Evolutionary conservation across 1,140 invertebrate genomes (phyloP), one percentile per base, ranked within the genome.

Genomic region (Nymphalis io): DNA sequence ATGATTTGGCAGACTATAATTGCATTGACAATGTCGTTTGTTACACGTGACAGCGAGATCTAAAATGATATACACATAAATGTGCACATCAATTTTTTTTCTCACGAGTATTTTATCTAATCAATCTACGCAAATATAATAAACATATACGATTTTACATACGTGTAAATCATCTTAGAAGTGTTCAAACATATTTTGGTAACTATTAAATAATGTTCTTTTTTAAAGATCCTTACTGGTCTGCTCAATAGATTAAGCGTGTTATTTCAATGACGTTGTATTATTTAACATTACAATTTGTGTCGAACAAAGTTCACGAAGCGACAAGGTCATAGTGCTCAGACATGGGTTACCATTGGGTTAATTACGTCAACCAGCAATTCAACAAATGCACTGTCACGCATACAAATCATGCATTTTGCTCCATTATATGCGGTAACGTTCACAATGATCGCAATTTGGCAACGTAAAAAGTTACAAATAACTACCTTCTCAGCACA

Each of bases 311-410:
- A 5, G 57, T 68, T 18, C 33, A 68, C 60, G 46, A 62, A 44
- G 55, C 70, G 62, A 48, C 72, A 83, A 86, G 83, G 84, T 73
- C 83, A 79, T 71, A 68, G 60, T 48, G 69, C 53, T 59, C 79
- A 63, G 75, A 80, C 76, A 79, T 82, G 70, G 70, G 75, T 74
- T 80, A 78, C 65, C 68, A 76, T 79, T 75, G 78, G 72, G 73
- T 75, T 70, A 78, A 82, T 85, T 81, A 83, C 82, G 75, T 81
- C 78, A 84, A 83, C 74, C 68, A 70, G 74, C 69, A 83, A 83
- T 81, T 74, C 69, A 79, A 77, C 79, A 80, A 73, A 78, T 75
- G 75, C 78, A 76, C 67, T 48, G 73, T 84, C 85, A 85, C 72
- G 74, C 70, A 76, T 73, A 75, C 44, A 20, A 66, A 70, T 70